These are phyloP conservation scores for Pangasius larnaudii DNA, from an alignment of 2,797 vertebrate genomes.

Conservation along the genomic window DNA sequence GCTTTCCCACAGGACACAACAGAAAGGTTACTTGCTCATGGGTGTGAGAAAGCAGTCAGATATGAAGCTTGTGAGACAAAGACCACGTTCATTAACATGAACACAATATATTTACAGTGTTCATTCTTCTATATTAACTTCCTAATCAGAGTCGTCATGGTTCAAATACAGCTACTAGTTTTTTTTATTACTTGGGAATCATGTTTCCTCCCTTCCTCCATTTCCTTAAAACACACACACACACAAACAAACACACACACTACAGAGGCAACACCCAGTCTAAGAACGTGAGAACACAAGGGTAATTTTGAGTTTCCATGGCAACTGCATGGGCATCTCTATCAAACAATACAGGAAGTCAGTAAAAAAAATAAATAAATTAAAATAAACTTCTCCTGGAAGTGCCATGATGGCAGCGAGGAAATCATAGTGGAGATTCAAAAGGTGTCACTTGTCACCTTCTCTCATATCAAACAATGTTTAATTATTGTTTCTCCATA, in stretches of 20 bases:
- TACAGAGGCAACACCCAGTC: constrained; percentile 24
- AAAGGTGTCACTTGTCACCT: constrained; percentile 32
- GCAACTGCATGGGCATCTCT: constrained; percentile 74
- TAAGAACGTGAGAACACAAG: constrained; percentile 20
- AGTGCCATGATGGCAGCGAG: constrained; percentile 1
- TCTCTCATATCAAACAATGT: background rate
- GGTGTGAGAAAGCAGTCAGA: background rate
- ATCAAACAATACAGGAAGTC: constrained; percentile 63
- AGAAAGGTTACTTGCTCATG: background rate
- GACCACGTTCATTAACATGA: background rate
- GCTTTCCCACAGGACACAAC: background rate
- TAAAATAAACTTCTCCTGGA: background rate
- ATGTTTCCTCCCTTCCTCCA: background rate
- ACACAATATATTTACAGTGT: background rate
- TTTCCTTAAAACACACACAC: constrained; percentile 5
- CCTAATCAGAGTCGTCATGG: background rate
- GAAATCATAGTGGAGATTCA: constrained; percentile 32
- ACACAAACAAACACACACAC: background rate
- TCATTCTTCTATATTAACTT: background rate
- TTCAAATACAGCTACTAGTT: background rate
- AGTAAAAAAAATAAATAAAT: background rate
- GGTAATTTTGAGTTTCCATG: constrained; percentile 67
- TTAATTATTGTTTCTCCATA: constrained; percentile 26
- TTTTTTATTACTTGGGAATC: background rate
- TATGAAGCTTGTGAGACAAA: background rate